A percentile compares a stretch with the other conserved stretches of the same genome.
Conservation (phyloP, 2,888 invertebrate genomes). For the Tethea ocularis region DNA sequence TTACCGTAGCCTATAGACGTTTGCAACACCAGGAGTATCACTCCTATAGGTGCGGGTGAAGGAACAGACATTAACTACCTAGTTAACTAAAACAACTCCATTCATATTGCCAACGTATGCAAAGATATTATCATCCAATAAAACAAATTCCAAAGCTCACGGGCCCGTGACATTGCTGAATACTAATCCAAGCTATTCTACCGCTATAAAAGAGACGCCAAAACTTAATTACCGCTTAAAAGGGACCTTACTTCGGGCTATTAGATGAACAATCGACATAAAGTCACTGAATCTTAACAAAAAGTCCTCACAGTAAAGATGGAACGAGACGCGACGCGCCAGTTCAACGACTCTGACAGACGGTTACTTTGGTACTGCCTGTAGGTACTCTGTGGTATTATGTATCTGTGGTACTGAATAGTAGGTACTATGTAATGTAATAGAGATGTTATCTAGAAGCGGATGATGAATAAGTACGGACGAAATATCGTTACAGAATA, state of each 20-base stretch:
- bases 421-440: neutral
- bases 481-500: slow-evolving; percentile 14
- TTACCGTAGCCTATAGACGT: no score
- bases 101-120: neutral
- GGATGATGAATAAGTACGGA: slow-evolving; percentile 10
- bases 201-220: neutral
- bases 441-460: slow-evolving; percentile 12
- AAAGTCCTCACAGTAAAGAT: slow-evolving; percentile 6
- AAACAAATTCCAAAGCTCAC: neutral
- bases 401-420: neutral
- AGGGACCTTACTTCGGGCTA: neutral
- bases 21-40: no score
- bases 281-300: slow-evolving; percentile 3
- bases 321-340: neutral
- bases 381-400: neutral
- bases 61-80: no score
- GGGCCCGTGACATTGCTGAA: slow-evolving; percentile 5
- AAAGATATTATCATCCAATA: slow-evolving; percentile 4
- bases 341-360: slow-evolving; percentile 8
- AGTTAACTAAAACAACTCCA: neutral
- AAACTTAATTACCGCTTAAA: slow-evolving; percentile 2
- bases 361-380: neutral
- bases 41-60: no score
- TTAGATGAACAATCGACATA: slow-evolving; percentile 1
- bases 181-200: slow-evolving; percentile 11